phyloP scores from a whole-genome alignment of 64 coral and sea anemone species.

The Montipora sp. region DNA sequence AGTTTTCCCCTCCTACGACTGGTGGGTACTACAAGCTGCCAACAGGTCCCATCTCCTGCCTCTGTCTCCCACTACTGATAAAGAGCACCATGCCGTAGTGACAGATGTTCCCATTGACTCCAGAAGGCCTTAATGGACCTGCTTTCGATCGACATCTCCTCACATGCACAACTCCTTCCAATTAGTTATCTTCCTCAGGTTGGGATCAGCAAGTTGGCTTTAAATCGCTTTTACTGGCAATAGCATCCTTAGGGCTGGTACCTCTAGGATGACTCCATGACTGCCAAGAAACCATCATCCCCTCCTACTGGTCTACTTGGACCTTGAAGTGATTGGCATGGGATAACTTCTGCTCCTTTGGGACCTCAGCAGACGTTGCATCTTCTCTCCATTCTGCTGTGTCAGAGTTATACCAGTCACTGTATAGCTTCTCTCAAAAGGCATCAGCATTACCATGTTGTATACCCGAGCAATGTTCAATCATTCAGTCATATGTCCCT shows the following conservation, averaged over 20 bases:
- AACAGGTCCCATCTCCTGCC: no score
- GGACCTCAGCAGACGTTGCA: not conserved
- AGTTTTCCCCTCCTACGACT: not conserved
- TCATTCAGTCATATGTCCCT: not conserved
- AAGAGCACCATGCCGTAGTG: no score
- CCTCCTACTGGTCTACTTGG: not conserved
- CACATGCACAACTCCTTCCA: no score
- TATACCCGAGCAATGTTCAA: not conserved
- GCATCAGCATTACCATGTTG: conserved; percentile 29
- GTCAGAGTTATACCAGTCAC: not conserved
- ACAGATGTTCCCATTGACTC: no score
- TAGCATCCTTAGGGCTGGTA: no score
- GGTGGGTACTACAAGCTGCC: no score
- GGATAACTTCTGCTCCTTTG: not conserved
- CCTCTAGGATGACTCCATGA: no score
- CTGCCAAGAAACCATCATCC: no score
- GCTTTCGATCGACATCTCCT: no score
- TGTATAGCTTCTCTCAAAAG: conserved; percentile 9
- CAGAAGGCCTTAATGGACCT: no score
- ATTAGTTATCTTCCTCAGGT: not conserved
- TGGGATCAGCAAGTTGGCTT: not conserved
- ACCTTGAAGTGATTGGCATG: not conserved
- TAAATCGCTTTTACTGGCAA: not conserved
- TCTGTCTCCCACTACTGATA: no score
- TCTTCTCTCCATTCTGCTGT: not conserved